phyloP scores from a whole-genome alignment of 2,797 vertebrate genomes.

The Avahi laniger region DNA sequence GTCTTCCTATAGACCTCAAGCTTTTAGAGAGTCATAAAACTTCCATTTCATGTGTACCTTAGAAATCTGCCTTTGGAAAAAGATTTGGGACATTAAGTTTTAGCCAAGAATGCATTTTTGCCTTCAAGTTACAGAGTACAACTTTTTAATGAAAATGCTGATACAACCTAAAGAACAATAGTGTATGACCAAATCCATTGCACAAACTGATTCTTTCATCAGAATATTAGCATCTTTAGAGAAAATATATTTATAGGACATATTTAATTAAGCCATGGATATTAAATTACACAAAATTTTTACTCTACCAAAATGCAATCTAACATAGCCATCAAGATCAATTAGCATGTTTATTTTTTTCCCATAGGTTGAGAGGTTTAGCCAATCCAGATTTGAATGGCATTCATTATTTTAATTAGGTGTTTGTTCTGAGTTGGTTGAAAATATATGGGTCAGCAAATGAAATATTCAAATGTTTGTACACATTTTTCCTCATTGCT shows the following conservation, averaged over 20 bases:
- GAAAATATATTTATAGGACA: not conserved
- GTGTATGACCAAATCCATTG: conserved; percentile 55
- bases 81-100: conserved; percentile 59
- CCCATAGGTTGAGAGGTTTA: not conserved
- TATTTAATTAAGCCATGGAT: conserved; percentile 53
- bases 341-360: conserved; percentile 36
- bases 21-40: conserved; percentile 52
- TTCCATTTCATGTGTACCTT: not conserved
- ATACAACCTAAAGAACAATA: conserved; percentile 51
- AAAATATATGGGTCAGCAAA: conserved; percentile 53
- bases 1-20: not conserved
- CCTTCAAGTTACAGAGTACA: conserved; percentile 54
- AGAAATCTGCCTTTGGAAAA: conserved; percentile 64
- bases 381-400: not conserved
- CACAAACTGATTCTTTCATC: conserved; percentile 36
- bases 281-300: conserved; percentile 51
- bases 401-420: conserved; percentile 28
- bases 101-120: conserved; percentile 64
- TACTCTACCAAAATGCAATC: conserved; percentile 39
- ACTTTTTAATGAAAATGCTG: conserved; percentile 69
- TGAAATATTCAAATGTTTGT: conserved; percentile 48
- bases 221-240: conserved; percentile 54
- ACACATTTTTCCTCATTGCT: not conserved
- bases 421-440: conserved; percentile 21
- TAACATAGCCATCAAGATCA: conserved; percentile 37